Evolutionary conservation across 2,888 invertebrate species (phyloP), one percentile per base, ranked within the genome.

Genomic region (Coenonympha glycerion): DNA sequence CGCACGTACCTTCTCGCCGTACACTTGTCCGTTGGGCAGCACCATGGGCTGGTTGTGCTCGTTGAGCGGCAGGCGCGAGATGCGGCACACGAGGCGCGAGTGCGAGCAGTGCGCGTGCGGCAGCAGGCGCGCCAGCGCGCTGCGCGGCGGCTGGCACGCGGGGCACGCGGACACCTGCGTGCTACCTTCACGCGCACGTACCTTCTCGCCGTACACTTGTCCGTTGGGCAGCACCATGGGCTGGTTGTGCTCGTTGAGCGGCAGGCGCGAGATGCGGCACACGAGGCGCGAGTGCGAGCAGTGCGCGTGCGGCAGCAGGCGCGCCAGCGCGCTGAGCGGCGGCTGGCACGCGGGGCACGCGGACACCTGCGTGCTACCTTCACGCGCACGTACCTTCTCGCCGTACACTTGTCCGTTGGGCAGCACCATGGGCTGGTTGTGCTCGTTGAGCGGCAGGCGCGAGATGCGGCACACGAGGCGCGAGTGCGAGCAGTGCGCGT

Each of bases 191-290:
- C n/a, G 8, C n/a, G n/a, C n/a, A 6, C 26, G 77, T 65, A 94
- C 95, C 90, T 94, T 91, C 85, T 96, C 95, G 8, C 97, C 97
- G 72, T 97, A 99, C 52, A 99, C 97, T 83, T 96, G 95, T 49
- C 99, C 99, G 86, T 99, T 99, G 56, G 99, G 99, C 82, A 99
- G 90, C 92, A 98, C 97, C 93, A 99, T 95, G 6, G 98, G 98
- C 63, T 96, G 96, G 88, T 99, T 98, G 82, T 99, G 95, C 76
- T 99, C 98, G 86, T 99, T 98, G 67, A 99, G 90, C 40, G 97
- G 94, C 65, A 93, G 90, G 21, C 96, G 95, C 54, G 95, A 95
- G 64, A 98, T 92, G 71, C 91, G 90, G 80, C 99, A 99, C 68
- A 98, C 95, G 47, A 98, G 91, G 48, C 97, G 91, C 58, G 98